Base-by-base conservation (phyloP, 2,797 vertebrate species). In the Pipistrellus kuhlii region DNA sequence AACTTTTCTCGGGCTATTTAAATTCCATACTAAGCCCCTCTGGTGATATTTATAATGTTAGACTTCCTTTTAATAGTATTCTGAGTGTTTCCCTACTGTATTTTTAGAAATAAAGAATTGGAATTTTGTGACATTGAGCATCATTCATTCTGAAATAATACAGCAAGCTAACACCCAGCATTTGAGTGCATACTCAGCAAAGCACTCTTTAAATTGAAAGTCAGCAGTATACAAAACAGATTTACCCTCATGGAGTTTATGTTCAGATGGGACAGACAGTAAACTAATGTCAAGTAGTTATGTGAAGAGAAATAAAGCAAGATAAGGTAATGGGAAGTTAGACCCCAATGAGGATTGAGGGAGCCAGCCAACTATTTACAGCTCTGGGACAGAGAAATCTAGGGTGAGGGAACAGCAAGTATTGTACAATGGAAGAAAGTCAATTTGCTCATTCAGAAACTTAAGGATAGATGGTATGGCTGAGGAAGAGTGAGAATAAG, bases 51-150 rank as follows among this genome's bases (percentile, higher is more conserved):
- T 21, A 51, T 88, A 64, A 55, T 66, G 23, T 72, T 44, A 85
- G 27, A 57, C 30, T 89, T 57, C 27, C 91, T 87, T 72, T 85
- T 82, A 51, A 53, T 86, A 41, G 41, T 59, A 14, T 78, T 83
- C 3, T 78, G 66, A 93, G 38, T 55, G 4, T 84, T 95, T 89
- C 81, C 53, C 21, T 78, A 32, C 38, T 87, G 11, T 84, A 46
- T 81, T 93, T 90, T 93, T 78, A 92, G 62, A 85, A 85, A 85
- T 85, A 82, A 93, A 44, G 51, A 85, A 73, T 84, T 87, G 55
- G 32, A 69, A 44, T 77, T 86, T 55, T 84, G 57, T 91, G 30
- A 76, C 51, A 5, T 8, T 23, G 48, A 57, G 41, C 38, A 25
- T 48, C 53, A 41, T 48, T 84, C 76, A 69, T 90, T 68, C 69